These are phyloP conservation scores for Ommatoiulus sabulosus DNA, from an alignment of 2,888 invertebrate genomes.

Conservation along the genomic window DNA sequence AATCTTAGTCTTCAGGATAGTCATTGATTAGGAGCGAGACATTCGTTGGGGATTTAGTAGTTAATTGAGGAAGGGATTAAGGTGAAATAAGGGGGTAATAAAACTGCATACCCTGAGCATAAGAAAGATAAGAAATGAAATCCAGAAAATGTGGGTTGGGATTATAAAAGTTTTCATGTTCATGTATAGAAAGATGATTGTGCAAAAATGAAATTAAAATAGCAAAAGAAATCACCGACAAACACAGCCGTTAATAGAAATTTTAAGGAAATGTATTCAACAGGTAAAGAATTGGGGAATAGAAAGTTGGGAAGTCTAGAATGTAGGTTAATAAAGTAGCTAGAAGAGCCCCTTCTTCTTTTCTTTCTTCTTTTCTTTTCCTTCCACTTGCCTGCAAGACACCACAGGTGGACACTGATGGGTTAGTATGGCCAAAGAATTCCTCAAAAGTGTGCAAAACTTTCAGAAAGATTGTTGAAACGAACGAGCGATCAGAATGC, in stretches of 20 bases:
- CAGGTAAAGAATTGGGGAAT: background rate
- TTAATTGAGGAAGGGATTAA: background rate
- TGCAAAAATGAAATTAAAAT: background rate
- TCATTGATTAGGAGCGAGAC: background rate
- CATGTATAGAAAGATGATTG: constrained; percentile 2
- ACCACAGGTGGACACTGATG: constrained; percentile 58
- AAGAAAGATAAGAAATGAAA: background rate
- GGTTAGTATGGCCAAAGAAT: constrained; percentile 47
- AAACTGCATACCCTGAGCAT: constrained; percentile 1
- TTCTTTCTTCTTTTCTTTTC: constrained; percentile 85
- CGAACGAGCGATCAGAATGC: constrained; percentile 26
- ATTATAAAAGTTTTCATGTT: background rate
- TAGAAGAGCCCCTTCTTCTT: constrained; percentile 89
- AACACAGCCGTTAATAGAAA: constrained; percentile 19
- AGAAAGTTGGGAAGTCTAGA: constrained; percentile 9
- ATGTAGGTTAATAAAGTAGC: constrained; percentile 21
- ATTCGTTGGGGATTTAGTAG: background rate
- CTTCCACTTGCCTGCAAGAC: constrained; percentile 78
- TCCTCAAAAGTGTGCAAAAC: constrained; percentile 38
- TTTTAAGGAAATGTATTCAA: background rate
- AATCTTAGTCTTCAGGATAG: background rate
- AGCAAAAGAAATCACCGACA: background rate
- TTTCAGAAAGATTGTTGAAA: background rate
- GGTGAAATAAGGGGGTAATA: background rate
- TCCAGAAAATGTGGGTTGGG: background rate